Base-by-base conservation (phyloP, 2,888 invertebrate species). In the Agrotis segetum region DNA sequence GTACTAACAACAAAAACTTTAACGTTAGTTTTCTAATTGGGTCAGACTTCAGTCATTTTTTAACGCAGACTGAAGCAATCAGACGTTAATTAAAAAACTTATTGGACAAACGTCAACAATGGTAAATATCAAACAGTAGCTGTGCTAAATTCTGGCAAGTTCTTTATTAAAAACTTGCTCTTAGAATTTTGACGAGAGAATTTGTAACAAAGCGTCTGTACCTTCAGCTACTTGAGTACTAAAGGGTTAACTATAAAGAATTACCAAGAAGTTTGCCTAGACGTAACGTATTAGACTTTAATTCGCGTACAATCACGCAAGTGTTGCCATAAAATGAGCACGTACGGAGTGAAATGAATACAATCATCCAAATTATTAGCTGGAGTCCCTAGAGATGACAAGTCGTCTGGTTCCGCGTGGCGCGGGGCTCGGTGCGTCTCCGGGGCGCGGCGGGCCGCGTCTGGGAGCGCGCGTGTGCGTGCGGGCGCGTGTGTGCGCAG, bases 401-500 rank as follows among this genome's bases (percentile, higher is more conserved):
- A 59, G 76, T 53, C 62, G 61, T 50, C 69, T 67, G 67, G 17
- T 75, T 44, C 71, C 78, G 71, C 24, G 71, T 52, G 59, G 34
- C 52, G 61, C 40, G 40, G 40, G 40, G 40, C 40, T 40, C 40
- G 40, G 40, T 40, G 40, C 40, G 40, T 40, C 40, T 40, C 40
- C 40, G 40, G 34, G 40, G 71, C 24, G 71, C 47, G 59, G 46
- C 53, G 62, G 19, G 79, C 74, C 79, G 73, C 77, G 68, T 50
- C 34, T 58, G 78, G 75, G 64, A 66, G 67, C 58, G 70, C 46
- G 76, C 53, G 82, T 72, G 81, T 62, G 71, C 70, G 73, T 50
- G 78, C 53, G 81, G 73, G 81, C 63, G 74, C 69, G 73, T 69
- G 76, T 78, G 92, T 91, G 91, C 90, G 90, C 68, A 70, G 79